Base-by-base conservation (phyloP, 2,797 vertebrate genomes). In the Erpetoichthys calabaricus region DNA sequence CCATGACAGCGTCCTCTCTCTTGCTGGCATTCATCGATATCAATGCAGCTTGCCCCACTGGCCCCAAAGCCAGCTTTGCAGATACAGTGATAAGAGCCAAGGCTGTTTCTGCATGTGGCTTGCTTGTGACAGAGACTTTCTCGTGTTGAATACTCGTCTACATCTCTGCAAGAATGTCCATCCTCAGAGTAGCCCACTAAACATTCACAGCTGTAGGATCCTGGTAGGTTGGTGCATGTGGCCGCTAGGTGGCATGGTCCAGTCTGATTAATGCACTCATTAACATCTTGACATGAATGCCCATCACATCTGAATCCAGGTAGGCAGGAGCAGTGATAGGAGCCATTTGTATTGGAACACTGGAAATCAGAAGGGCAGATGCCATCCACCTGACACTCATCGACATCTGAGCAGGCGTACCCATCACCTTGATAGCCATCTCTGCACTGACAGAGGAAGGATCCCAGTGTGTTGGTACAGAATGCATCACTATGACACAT, bases 171-270 rank as follows among this genome's bases (percentile, higher is more conserved):
- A 73, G 72, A 71, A 5, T 71, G 77, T 49, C 83, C 82, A 47
- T 88, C 81, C 55, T 83, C 83, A 43, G 61, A 9, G 3, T 82
- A 83, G 43, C 87, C 87, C 6, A 59, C 50, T 2, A 71, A 78
- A 58, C 88, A 89, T 56, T 69, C 73, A 60, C 88, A 90, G 2
- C 72, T 76, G 68, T 81, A 89, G 45, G 84, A 83, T 6, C 87
- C 86, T 0, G 67, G 69, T 7, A 57, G 74, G 71, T 90, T 87
- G 75, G 79, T 82, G 64, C 88, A 89, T 41, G 47, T 60, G 4
- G 86, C 84, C 5, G 70, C 47, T 1, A 64, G 58, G 58, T 85
- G 75, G 65, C 87, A 90, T 1, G 64, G 68, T 2, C 60, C 61
- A 3, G 64, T 60, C 44, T 61, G 50, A 55, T 59, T 63, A 3